Evolutionary conservation across 2,888 invertebrate genomes (phyloP).

Genomic region (Rhorus exstirpatorius): DNA sequence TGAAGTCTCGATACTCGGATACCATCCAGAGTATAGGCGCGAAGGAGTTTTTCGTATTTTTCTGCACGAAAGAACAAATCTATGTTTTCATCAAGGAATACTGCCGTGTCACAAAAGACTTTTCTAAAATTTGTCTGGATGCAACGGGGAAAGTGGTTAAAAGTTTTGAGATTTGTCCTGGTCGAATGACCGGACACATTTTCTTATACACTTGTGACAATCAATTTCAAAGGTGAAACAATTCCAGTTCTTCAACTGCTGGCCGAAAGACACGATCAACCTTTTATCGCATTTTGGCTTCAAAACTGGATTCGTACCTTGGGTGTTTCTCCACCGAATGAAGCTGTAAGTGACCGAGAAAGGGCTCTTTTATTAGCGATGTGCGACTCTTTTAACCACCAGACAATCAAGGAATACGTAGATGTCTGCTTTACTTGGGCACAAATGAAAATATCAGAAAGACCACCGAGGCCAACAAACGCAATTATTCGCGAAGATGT

Average conservation of each 20-base stretch:
- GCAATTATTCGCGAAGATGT: conserved; percentile 61
- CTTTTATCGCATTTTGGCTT: background rate
- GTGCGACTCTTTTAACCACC: conserved; percentile 60
- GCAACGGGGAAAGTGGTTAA: conserved; percentile 52
- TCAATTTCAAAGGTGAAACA: conserved; percentile 53
- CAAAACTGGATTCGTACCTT: background rate
- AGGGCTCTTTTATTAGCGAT: conserved; percentile 52
- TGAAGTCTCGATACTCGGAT: background rate
- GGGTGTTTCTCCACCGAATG: conserved; percentile 48
- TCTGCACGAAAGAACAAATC: conserved; percentile 57
- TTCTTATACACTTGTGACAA: conserved; percentile 59
- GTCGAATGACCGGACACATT: conserved; percentile 54
- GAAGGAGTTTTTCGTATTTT: conserved; percentile 54
- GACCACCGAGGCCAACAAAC: conserved; percentile 32
- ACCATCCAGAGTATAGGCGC: background rate
- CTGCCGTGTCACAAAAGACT: conserved; percentile 19
- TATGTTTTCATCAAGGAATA: conserved; percentile 57
- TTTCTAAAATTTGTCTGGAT: conserved; percentile 57
- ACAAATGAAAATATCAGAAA: background rate
- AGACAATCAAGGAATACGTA: conserved; percentile 50
- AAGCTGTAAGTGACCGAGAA: conserved; percentile 56
- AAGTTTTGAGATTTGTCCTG: conserved; percentile 56
- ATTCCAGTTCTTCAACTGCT: conserved; percentile 59
- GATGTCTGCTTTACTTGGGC: conserved; percentile 64
- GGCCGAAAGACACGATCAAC: conserved; percentile 59